Conservation (phyloP, 92 coral and sea anemone species). For the Phenganax marumi region DNA sequence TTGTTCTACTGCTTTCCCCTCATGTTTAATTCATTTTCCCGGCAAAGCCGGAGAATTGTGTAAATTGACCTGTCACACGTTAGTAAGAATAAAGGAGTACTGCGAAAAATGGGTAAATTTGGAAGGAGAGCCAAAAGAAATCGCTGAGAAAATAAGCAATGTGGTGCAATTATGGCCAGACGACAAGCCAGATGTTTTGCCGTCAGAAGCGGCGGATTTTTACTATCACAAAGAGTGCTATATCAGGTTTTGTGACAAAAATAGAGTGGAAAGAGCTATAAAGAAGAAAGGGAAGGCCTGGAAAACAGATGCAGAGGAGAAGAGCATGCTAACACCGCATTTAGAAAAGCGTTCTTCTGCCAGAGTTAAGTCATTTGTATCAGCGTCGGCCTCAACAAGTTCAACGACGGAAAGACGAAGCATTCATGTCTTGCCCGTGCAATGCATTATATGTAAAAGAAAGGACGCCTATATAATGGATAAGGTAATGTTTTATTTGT, state of each 20-base stretch:
- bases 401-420: no score
- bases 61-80: background rate
- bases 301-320: background rate
- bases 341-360: background rate
- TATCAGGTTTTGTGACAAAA: constrained; percentile 4
- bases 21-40: constrained; percentile 2
- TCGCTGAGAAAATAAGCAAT: background rate
- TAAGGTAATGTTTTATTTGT: background rate
- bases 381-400: no score
- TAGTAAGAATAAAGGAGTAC: constrained; percentile 1
- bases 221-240: constrained; percentile 25
- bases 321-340: background rate
- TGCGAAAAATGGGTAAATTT: constrained; percentile 9
- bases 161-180: background rate
- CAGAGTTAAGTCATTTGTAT: no score
- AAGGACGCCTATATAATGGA: background rate
- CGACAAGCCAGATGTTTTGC: background rate
- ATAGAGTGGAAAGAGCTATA: background rate
- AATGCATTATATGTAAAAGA: background rate
- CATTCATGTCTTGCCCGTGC: background rate
- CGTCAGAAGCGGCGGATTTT: background rate
- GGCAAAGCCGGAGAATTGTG: background rate
- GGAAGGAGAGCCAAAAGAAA: constrained; percentile 1
- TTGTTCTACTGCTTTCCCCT: background rate
- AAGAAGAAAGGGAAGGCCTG: background rate